phyloP scores from a whole-genome alignment of 2,797 vertebrate genomes.

The Taenioides sp. region DNA sequence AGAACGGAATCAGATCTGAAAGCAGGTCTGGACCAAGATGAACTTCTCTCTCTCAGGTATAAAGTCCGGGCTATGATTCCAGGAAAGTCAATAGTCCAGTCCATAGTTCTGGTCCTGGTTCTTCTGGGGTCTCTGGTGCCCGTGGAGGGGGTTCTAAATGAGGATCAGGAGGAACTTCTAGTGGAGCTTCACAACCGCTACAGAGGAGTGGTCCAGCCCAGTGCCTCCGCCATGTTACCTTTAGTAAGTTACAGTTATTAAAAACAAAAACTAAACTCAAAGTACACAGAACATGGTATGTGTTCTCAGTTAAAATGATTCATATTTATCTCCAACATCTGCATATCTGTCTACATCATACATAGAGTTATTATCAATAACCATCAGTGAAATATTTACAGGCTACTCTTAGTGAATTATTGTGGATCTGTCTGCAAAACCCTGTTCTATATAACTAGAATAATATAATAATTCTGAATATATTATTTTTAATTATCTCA shows the following conservation, averaged over 20 bases:
- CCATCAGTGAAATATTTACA: too few relatives aligned
- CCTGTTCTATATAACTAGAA: too few relatives aligned
- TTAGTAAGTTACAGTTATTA: conserved; percentile 46
- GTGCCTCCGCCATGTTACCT: conserved; percentile 68
- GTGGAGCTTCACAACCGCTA: conserved; percentile 72
- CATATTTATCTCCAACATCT: too few relatives aligned
- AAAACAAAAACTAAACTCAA: not conserved
- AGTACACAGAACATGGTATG: not conserved
- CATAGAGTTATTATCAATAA: too few relatives aligned
- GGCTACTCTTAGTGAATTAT: too few relatives aligned
- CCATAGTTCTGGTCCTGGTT: conserved; percentile 6
- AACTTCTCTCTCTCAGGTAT: not conserved
- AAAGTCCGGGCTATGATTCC: not conserved
- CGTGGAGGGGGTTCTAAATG: conserved; percentile 52
- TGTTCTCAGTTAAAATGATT: too few relatives aligned
- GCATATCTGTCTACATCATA: too few relatives aligned
- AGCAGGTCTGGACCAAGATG: not conserved
- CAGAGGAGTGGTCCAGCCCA: conserved; percentile 68
- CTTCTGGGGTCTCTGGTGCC: conserved; percentile 56
- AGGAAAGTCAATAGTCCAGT: not conserved
- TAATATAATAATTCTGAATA: too few relatives aligned
- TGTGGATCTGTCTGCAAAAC: too few relatives aligned
- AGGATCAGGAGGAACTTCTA: conserved; percentile 62
- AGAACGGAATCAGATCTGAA: not conserved
- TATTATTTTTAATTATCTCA: too few relatives aligned